A percentile compares a stretch with the other conserved stretches of the same genome.
These are phyloP conservation scores for Drosophila pruinosa DNA, from an alignment of 1,140 invertebrate genomes.

Conservation along the genomic window DNA sequence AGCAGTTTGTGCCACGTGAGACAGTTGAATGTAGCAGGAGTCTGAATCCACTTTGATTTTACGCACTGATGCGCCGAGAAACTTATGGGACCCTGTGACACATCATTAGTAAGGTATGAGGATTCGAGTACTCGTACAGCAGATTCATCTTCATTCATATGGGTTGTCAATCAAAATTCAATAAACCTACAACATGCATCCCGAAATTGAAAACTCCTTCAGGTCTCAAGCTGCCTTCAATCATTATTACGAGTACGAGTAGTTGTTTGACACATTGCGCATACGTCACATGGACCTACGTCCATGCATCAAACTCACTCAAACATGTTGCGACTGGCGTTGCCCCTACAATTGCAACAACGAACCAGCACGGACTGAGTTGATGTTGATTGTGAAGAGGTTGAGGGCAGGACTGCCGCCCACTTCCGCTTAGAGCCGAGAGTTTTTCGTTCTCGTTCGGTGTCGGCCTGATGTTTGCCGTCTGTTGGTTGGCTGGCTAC, in stretches of 20 bases:
- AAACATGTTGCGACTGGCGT: constrained; percentile 63
- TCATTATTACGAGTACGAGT: constrained; percentile 40
- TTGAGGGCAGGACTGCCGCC: not conserved
- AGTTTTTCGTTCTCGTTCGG: constrained; percentile 19
- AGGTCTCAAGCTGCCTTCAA: constrained; percentile 29
- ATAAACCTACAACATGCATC: constrained; percentile 36
- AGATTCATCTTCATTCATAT: constrained; percentile 44
- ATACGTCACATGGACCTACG: constrained; percentile 30
- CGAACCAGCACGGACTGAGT: not conserved
- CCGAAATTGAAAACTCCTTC: constrained; percentile 11
- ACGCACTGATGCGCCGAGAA: constrained; percentile 47
- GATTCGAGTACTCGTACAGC: constrained; percentile 2
- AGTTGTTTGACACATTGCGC: constrained; percentile 33
- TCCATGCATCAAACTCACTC: constrained; percentile 67
- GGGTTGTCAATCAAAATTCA: constrained; percentile 66
- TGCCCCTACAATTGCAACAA: constrained; percentile 56
- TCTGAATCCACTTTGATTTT: constrained; percentile 56
- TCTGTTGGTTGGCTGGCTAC: constrained; percentile 47
- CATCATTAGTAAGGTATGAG: not conserved
- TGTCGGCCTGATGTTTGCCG: constrained; percentile 23
- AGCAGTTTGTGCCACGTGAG: constrained; percentile 65
- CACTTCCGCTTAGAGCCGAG: constrained; percentile 49
- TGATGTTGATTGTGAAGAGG: not conserved
- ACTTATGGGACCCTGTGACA: constrained; percentile 30
- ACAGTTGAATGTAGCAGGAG: not conserved